These are phyloP conservation scores for Eulemur coronatus DNA, from an alignment of 2,797 vertebrate species.

Conservation along the genomic window DNA sequence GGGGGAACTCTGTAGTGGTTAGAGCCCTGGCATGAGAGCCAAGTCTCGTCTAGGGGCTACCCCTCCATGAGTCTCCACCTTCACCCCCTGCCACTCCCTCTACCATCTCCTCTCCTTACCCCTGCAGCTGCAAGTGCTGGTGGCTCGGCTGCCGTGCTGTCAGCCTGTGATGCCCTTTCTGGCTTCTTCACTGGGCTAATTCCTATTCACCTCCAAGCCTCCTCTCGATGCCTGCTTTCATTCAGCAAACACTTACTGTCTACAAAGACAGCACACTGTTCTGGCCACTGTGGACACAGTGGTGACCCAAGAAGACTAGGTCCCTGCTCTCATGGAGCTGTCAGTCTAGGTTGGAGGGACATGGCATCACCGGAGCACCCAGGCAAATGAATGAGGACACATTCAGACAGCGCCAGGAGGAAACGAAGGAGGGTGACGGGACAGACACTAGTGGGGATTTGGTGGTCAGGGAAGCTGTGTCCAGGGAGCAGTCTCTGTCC, in stretches of 20 bases:
- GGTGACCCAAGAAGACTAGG: not conserved
- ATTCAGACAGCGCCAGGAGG: fast-evolving
- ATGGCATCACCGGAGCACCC: not conserved
- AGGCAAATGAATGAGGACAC: not conserved
- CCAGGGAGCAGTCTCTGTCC: not conserved
- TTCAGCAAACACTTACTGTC: not conserved
- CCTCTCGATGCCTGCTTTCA: not conserved
- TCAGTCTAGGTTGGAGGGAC: not conserved
- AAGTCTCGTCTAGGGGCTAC: not conserved
- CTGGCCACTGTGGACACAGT: not conserved
- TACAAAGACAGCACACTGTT: not conserved
- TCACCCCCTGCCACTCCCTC: not conserved
- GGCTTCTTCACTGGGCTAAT: not conserved
- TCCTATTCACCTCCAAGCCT: not conserved
- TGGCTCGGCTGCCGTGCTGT: not conserved
- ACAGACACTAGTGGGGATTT: fast-evolving
- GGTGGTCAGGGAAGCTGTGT: not conserved
- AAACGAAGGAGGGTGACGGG: fast-evolving
- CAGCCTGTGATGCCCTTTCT: not conserved
- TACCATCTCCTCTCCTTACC: fast-evolving
- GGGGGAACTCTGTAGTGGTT: not conserved
- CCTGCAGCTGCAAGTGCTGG: fast-evolving
- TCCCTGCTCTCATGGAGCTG: not conserved
- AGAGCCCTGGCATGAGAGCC: not conserved
- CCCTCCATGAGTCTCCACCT: not conserved